phyloP scores from a whole-genome alignment of 2,888 invertebrate species.

The Neoaliturus tenellus region DNA sequence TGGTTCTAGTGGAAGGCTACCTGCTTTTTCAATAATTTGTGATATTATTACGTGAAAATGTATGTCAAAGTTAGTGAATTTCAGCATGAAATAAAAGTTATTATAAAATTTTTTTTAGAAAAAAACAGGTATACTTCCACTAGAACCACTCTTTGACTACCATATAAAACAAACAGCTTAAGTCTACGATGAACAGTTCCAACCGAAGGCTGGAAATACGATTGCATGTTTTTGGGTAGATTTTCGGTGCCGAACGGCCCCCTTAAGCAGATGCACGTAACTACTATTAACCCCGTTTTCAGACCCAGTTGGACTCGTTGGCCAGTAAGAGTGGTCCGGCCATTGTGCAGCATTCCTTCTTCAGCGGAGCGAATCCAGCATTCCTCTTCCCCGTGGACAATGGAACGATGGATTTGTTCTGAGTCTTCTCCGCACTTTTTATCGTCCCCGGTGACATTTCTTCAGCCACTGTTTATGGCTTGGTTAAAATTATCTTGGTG shows the following conservation, averaged over 20 bases:
- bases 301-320: not conserved
- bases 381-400: not conserved
- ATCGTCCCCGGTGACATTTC: not conserved
- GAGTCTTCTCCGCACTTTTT: slow-evolving; percentile 15
- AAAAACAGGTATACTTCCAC: too few species aligned
- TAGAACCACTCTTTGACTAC: too few species aligned
- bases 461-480: not conserved
- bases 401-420: not conserved
- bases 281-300: not conserved
- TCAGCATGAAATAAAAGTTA: too few species aligned
- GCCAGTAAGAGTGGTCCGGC: slow-evolving; percentile 12
- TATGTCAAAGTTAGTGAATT: too few species aligned
- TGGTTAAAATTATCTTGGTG: not conserved
- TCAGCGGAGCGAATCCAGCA: slow-evolving; percentile 11
- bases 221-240: too few species aligned
- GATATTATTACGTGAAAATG: too few species aligned
- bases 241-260: too few species aligned
- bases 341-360: slow-evolving; percentile 9
- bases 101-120: too few species aligned
- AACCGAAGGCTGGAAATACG: too few species aligned
- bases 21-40: too few species aligned
- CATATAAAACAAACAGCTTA: too few species aligned
- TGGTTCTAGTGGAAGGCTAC: too few species aligned
- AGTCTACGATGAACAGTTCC: not conserved
- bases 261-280: not conserved